Conservation (phyloP, 2,113 vertebrate genomes). For the Cyanoderma ruficeps region DNA sequence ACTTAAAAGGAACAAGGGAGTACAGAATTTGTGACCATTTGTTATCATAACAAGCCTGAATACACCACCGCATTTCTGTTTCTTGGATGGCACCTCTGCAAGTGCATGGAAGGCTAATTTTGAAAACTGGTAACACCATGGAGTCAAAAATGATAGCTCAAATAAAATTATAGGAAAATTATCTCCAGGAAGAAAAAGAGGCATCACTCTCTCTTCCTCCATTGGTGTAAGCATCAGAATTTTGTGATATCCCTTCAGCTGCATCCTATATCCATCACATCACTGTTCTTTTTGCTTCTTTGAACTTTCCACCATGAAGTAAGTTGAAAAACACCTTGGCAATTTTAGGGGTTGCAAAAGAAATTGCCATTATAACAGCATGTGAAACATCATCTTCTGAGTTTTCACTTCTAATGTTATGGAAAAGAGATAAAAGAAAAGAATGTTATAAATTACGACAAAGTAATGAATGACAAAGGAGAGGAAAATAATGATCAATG, state of each 20-base stretch:
- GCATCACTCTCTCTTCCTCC: neutral
- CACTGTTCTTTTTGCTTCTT: neutral
- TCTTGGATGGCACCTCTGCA: neutral
- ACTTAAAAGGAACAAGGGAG: too few species aligned
- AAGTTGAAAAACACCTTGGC: neutral
- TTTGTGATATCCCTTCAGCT: neutral
- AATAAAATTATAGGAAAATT: neutral
- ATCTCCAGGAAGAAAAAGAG: neutral
- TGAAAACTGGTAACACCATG: neutral
- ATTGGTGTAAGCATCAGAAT: neutral
- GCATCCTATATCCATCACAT: neutral
- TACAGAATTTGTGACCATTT: too few species aligned
- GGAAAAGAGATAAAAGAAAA: neutral
- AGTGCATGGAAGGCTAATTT: neutral
- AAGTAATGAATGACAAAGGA: neutral
- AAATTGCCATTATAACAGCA: neutral
- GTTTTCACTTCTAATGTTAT: neutral
- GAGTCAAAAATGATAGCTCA: neutral
- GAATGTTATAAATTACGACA: neutral
- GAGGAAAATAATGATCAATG: neutral
- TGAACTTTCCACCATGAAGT: neutral
- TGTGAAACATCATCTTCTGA: neutral
- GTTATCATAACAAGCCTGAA: too few species aligned
- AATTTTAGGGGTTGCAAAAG: neutral
- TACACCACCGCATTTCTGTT: neutral